Evolutionary conservation across 2,888 invertebrate species (phyloP).

Genomic region (Linnaemya tessellans): DNA sequence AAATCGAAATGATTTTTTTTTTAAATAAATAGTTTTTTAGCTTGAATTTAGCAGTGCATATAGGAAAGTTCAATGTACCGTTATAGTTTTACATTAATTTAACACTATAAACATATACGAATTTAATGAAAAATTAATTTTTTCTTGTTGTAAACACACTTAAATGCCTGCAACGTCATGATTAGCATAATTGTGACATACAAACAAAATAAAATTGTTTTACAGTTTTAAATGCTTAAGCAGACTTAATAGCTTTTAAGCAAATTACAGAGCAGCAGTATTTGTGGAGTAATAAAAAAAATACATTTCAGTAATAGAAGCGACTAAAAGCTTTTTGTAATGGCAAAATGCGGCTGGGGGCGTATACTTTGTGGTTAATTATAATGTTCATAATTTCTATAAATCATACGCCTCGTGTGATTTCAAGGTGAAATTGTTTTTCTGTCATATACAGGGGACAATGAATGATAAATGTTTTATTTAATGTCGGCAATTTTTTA

Average conservation of each 20-base stretch:
- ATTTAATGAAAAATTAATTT: neutral
- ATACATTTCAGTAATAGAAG: too few species aligned
- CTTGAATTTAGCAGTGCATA: slow-evolving; percentile 46
- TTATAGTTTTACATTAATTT: slow-evolving; percentile 51
- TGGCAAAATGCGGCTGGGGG: neutral
- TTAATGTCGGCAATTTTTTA: too few species aligned
- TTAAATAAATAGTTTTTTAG: slow-evolving; percentile 5
- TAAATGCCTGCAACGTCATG: slow-evolving; percentile 1
- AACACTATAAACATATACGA: slow-evolving; percentile 2
- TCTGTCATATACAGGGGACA: too few species aligned
- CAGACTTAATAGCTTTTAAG: slow-evolving; percentile 2
- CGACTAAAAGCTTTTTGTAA: neutral
- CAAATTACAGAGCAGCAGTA: neutral
- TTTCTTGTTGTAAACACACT: neutral
- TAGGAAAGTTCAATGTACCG: slow-evolving; percentile 63
- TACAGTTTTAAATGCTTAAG: neutral
- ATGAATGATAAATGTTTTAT: too few species aligned
- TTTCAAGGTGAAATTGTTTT: neutral
- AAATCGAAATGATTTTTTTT: slow-evolving; percentile 10
- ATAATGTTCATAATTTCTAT: neutral
- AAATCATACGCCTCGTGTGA: neutral
- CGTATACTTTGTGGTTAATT: slow-evolving; percentile 4
- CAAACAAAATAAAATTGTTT: slow-evolving; percentile 4
- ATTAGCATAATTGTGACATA: neutral
- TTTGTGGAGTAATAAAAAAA: neutral